A percentile compares a stretch with the other conserved stretches of the same genome.
These are phyloP conservation scores for Ladona fulva DNA, from an alignment of 1,140 invertebrate species.

Conservation along the genomic window DNA sequence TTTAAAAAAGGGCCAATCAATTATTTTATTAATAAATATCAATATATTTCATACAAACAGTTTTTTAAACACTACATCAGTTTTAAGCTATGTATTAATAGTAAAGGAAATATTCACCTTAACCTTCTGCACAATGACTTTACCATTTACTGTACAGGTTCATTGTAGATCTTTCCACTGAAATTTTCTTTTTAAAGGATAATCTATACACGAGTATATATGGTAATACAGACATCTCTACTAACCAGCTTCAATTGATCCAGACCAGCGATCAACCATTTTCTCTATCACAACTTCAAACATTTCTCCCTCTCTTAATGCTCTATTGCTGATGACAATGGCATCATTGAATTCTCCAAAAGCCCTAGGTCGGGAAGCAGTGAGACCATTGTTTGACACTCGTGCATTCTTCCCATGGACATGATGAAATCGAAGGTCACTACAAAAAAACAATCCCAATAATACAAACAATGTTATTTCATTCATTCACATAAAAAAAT, in stretches of 20 bases:
- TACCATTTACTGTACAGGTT: too few species aligned
- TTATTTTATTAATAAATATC: too few species aligned
- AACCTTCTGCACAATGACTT: too few species aligned
- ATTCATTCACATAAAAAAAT: neutral
- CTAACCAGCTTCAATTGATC: slow-evolving; percentile 73
- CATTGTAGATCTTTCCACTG: too few species aligned
- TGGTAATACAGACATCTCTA: too few species aligned
- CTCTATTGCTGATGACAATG: slow-evolving; percentile 81
- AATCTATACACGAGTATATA: too few species aligned
- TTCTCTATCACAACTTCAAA: slow-evolving; percentile 87
- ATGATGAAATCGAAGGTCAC: slow-evolving; percentile 79
- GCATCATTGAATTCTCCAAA: slow-evolving; percentile 90
- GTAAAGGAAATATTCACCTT: too few species aligned
- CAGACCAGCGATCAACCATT: slow-evolving; percentile 86
- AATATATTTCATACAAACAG: too few species aligned
- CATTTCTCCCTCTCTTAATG: slow-evolving; percentile 79
- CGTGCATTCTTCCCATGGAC: slow-evolving; percentile 82
- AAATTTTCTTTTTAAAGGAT: too few species aligned
- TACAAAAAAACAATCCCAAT: slow-evolving; percentile 31
- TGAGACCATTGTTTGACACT: slow-evolving; percentile 76
- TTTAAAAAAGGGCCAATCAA: too few species aligned
- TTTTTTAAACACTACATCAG: too few species aligned
- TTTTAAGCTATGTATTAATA: too few species aligned
- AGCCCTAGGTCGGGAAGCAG: slow-evolving; percentile 73
- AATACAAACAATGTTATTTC: neutral